A percentile compares a stretch with the other conserved stretches of the same genome.
Evolutionary conservation across 2,797 vertebrate species (phyloP).

Genomic region (Chrosomus eos): DNA sequence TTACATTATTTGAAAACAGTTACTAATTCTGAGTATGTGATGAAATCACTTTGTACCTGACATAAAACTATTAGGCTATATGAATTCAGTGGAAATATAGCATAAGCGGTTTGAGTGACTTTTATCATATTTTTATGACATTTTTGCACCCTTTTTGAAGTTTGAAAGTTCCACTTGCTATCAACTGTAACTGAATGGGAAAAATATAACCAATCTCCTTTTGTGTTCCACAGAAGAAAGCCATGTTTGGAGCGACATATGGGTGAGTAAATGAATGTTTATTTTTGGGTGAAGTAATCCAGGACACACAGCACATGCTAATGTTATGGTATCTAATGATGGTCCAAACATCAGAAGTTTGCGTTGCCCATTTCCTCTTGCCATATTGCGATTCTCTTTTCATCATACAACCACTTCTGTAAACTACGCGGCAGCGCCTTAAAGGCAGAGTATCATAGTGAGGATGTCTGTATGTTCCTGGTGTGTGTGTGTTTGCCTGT

Average conservation of each 20-base stretch:
- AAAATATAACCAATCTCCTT: not conserved
- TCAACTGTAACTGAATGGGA: not conserved
- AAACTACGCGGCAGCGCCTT: constrained; percentile 62
- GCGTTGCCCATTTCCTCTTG: constrained; percentile 60
- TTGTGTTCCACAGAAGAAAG: not conserved
- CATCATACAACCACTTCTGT: constrained; percentile 79
- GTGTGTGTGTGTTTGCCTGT: constrained; percentile 49
- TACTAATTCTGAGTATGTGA: too few species aligned
- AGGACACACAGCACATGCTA: constrained; percentile 61
- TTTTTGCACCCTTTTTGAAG: not conserved
- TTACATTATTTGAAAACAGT: too few species aligned
- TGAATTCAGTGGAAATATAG: not conserved
- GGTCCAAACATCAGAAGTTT: constrained; percentile 74
- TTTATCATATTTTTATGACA: not conserved
- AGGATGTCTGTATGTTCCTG: constrained; percentile 57
- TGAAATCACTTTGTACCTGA: not conserved
- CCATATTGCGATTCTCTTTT: constrained; percentile 55
- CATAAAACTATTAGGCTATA: not conserved
- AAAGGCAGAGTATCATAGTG: constrained; percentile 59
- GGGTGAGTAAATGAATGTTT: not conserved
- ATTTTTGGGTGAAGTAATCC: not conserved
- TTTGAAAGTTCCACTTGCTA: not conserved
- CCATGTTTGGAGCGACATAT: not conserved
- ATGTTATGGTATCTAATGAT: constrained; percentile 67
- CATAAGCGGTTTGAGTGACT: not conserved